Evolutionary conservation across 2,113 vertebrate species (phyloP).

Genomic region (Pelusios castaneus): DNA sequence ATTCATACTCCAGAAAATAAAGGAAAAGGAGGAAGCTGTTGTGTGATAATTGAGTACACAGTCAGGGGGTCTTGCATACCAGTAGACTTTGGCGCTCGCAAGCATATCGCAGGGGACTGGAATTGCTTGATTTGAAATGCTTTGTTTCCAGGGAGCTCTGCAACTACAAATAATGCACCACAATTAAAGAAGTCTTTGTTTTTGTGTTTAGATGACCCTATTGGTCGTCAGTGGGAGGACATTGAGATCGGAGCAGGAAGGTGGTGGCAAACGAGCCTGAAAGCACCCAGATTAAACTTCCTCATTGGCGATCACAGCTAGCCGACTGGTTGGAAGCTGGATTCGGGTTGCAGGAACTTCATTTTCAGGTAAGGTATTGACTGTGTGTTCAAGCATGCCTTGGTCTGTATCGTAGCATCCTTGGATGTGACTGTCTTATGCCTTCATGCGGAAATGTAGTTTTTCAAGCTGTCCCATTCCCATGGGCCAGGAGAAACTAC

Average conservation of each 20-base stretch:
- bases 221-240: not conserved
- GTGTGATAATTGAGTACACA: accelerated
- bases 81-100: not conserved
- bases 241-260: not conserved
- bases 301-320: not conserved
- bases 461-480: accelerated
- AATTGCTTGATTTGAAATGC: not conserved
- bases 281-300: not conserved
- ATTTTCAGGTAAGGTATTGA: not conserved
- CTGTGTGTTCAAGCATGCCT: accelerated
- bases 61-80: not conserved
- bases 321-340: not conserved
- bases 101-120: not conserved
- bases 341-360: accelerated
- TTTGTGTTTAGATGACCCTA: not conserved
- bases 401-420: not conserved
- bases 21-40: not conserved
- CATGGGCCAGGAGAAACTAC: not conserved
- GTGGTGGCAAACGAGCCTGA: accelerated
- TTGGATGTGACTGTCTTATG: accelerated
- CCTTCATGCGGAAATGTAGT: not conserved
- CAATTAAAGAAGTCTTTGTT: not conserved
- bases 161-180: not conserved
- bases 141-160: not conserved
- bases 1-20: not conserved